Base-by-base conservation (phyloP, 2,888 invertebrate species). In the Phyllotreta cruciferae region DNA sequence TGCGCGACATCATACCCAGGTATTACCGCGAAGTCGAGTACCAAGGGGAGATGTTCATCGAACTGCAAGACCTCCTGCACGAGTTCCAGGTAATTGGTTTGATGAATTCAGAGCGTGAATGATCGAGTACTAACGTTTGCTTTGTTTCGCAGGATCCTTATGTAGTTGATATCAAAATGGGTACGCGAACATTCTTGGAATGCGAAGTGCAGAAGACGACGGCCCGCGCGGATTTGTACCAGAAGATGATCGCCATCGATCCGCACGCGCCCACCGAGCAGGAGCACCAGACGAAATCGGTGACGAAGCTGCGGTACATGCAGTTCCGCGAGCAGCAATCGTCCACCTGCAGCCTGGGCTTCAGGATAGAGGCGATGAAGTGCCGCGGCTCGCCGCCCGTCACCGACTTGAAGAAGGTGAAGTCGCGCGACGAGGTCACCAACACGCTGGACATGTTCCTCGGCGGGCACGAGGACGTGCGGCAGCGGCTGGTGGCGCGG, bases 121-220 rank as follows among this genome's bases (percentile, higher is more conserved):
- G 6, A 47, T 9, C 36, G 34, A 24, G 8, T 11, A 39, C 55
- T 52, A 60, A 47, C 4, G 44, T 60, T 7, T 44, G 66, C 62
- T 36, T 67, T 71, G 68, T 60, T 11, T 75, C 74, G 34, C 82
- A 85, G 75, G 93, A 97, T 82, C 96, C 96, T 0, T 91, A 92
- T 77, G 95, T 98, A 0, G 97, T 98, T 90, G 98, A 98, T 81
- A 91, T 98, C 66, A 98, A 98, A 84, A 93, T 98, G 88, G 98
- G 98, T 45, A 93, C 92, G 1, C 87, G 97, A 75, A 98, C 98
- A 13, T 98, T 98, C 81, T 85, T 97, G 41, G 98, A 98, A 81
- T 90, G 91, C 1, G 98, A 98, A 84, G 98, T 98, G 42, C 89
- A 89, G 77, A 98, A 97, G 78, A 89, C 88, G 24, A 88, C 88